These are phyloP conservation scores for Athene noctua DNA, from an alignment of 2,113 vertebrate genomes.

Conservation along the genomic window DNA sequence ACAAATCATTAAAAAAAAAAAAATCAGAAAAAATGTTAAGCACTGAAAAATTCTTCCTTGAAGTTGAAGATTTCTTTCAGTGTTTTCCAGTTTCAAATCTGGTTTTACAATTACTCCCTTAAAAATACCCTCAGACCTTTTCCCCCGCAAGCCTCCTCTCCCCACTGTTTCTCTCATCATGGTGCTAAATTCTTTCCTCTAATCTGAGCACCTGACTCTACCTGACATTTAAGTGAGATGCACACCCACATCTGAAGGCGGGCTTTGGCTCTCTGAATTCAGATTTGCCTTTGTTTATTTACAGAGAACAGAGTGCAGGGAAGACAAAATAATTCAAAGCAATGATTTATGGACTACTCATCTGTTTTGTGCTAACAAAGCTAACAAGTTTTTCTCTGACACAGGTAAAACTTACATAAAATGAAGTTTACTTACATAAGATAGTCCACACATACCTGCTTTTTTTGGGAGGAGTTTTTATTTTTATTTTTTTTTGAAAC, in stretches of 20 bases:
- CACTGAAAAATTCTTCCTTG: neutral
- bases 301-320: neutral
- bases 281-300: constrained; percentile 1
- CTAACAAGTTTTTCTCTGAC: neutral
- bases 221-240: constrained; percentile 35
- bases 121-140: neutral
- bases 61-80: neutral
- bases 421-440: neutral
- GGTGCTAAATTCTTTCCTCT: neutral
- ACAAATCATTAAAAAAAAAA: neutral
- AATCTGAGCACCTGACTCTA: neutral
- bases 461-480: neutral
- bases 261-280: neutral
- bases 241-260: neutral
- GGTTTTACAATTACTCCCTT: neutral
- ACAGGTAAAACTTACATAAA: neutral
- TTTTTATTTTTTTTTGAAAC: neutral
- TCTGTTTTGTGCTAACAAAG: neutral
- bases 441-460: neutral
- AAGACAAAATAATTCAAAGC: neutral
- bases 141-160: neutral
- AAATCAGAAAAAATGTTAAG: neutral
- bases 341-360: neutral
- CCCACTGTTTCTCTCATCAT: neutral
- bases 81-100: neutral